Base-by-base conservation (phyloP, 2,797 vertebrate species). In the Anguilla obscura region DNA sequence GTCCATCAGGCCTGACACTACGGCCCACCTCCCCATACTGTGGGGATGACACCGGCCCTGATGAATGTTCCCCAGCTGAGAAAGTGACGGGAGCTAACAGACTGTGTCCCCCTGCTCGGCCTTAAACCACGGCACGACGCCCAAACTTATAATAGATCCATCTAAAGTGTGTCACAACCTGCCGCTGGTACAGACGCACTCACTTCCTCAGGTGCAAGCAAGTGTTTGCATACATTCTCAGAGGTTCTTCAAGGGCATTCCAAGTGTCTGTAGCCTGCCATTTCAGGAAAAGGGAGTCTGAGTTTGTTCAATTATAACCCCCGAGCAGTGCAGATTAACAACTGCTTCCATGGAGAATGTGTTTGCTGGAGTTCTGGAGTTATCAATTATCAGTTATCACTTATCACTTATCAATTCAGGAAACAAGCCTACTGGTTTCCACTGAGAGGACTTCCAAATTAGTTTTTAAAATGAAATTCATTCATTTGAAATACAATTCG, bases 131-230 rank as follows among this genome's bases (percentile, higher is more conserved):
- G 40, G 79, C 79, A 50, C 45, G 5, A 1, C 40, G 45, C 18
- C 79, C 79, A 82, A 21, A 76, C 74, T 76, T 76, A 76, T 40
- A 76, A 82, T 82, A 82, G 79, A 82, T 82, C 79, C 45, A 82
- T 82, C 79, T 48, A 33, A 82, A 50, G 50, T 48, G 45, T 82
- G 79, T 82, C 79, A 50, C 79, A n/a, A 45, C 24, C 79, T 45
- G 45, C 79, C 8, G 24, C 79, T 50, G 79, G 18, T n/a, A 7
- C 40, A 48, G n/a, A 82, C 9, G 3, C 79, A 3, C 3, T 50
- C 79, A 9, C 79, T 50, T 48, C 40, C 79, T n/a, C 45, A 9
- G 79, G 1, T n/a, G 1, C 40, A 10, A 8, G 16, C 18, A 14
- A 45, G 7, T 9, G n/a, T 82, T 50, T 82, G 12, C 79, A 50